Base-by-base conservation (phyloP, 2,113 vertebrate genomes). In the Thymallus thymallus region DNA sequence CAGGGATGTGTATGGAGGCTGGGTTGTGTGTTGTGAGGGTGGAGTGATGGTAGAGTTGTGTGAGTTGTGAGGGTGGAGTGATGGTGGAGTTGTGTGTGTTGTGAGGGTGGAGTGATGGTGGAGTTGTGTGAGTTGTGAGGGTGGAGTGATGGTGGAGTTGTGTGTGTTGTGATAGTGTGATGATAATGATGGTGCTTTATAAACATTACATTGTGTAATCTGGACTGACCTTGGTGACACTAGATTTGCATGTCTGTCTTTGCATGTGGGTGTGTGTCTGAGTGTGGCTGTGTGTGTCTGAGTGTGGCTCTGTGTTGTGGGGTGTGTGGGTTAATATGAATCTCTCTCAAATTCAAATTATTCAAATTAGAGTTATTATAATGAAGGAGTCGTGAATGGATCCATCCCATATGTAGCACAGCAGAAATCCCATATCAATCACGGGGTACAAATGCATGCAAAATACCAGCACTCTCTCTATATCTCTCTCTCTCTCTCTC, bases 301-400 rank as follows among this genome's bases (percentile, higher is more conserved):
- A 65, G 26, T 71, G 46, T 63, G n/a, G 69, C 23, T 60, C 48
- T 56, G 63, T 80, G n/a, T 58, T 58, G 56, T 22, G 56, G n/a
- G 6, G 1, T 58, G 2, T 60, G 18, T 55, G 35, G 35, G 35
- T 41, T 18, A 3, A 51, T n/a, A 51, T 51, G 14, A 51, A 51
- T 60, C 56, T 22, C 56, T 60, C n/a, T 60, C n/a, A 60, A n/a
- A 60, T 60, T 22, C 6, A n/a, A 60, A 60, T 60, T 60, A n/a
- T 60, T 22, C 56, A 60, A 51, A 51, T 51, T 1, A 51, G 48
- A 51, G 48, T 51, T 51, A 51, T 51, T 51, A 51, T 13, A 14
- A 51, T 16, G 14, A 16, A 51, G 48, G 48, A 10, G 35, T 41
- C 35, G 9, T 41, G 35, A 41, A 41, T 41, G 48, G 48, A 51